Conservation (phyloP, 2,797 vertebrate genomes). For the Aldrovandia affinis region DNA sequence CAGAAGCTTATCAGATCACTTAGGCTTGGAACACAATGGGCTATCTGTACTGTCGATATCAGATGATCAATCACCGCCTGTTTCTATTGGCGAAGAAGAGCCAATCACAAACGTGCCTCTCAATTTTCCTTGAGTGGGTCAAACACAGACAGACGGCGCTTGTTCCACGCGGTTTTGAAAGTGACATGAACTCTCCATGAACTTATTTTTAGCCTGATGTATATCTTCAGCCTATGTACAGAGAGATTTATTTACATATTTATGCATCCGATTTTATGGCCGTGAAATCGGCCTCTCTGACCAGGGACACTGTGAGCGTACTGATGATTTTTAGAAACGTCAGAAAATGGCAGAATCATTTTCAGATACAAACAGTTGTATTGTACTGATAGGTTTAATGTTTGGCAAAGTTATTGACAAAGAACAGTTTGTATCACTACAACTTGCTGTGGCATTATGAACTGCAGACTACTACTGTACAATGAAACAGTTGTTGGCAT, state of each 20-base stretch:
- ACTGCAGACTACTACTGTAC: too few species aligned
- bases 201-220: conserved; percentile 51
- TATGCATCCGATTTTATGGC: conserved; percentile 40
- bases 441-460: too few species aligned
- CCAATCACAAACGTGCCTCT: conserved; percentile 66
- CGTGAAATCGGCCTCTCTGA: background rate
- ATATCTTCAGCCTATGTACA: conserved; percentile 52
- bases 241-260: conserved; percentile 36
- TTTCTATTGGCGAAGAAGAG: conserved; percentile 52
- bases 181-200: conserved; percentile 44
- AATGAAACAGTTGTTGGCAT: too few species aligned
- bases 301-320: background rate
- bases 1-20: conserved; percentile 60
- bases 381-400: background rate
- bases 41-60: conserved; percentile 73
- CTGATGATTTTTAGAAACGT: background rate
- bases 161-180: conserved; percentile 77
- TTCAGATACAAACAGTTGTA: background rate
- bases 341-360: background rate
- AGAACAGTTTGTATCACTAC: too few species aligned
- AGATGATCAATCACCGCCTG: conserved; percentile 73
- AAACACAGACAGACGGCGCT: conserved; percentile 82
- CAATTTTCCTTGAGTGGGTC: conserved; percentile 79
- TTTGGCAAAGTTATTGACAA: too few species aligned
- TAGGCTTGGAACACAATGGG: conserved; percentile 64